Evolutionary conservation across 2,888 invertebrate species (phyloP).

Genomic region (Mycalesis mineus): DNA sequence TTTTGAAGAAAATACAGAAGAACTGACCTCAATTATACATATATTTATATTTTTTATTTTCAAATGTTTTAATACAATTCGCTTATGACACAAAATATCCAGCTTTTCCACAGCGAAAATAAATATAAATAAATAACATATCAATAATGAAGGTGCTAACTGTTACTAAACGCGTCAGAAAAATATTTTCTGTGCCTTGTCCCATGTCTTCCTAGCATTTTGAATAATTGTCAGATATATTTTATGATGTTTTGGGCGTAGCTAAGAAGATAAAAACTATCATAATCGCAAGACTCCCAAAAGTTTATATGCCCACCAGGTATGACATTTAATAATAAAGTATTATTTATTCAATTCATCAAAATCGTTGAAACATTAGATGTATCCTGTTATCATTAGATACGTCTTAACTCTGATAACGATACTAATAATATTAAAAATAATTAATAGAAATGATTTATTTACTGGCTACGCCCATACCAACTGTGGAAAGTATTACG

Average conservation of each 20-base stretch:
- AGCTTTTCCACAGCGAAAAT: slow-evolving; percentile 2
- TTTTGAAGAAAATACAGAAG: too few species aligned
- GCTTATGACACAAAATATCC: neutral
- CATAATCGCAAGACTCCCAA: too few species aligned
- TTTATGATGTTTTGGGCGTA: slow-evolving; percentile 11
- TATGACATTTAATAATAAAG: too few species aligned
- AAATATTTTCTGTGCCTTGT: slow-evolving; percentile 50
- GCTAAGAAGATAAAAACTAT: neutral
- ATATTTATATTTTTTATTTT: too few species aligned
- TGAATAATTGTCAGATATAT: slow-evolving; percentile 26
- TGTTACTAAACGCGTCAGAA: slow-evolving; percentile 16
- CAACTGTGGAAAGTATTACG: slow-evolving; percentile 63
- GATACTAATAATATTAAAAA: neutral
- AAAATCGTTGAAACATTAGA: too few species aligned
- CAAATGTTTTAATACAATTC: neutral
- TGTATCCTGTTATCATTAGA: too few species aligned
- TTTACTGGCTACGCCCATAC: neutral
- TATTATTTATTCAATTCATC: too few species aligned
- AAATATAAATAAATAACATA: slow-evolving; percentile 14
- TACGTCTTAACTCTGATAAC: too few species aligned
- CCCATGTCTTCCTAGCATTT: slow-evolving; percentile 56
- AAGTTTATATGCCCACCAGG: neutral
- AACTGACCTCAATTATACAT: too few species aligned
- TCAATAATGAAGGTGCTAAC: slow-evolving; percentile 33
- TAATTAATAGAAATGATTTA: neutral